phyloP scores from a whole-genome alignment of 1,140 invertebrate species.

The Melanaphis sacchari region DNA sequence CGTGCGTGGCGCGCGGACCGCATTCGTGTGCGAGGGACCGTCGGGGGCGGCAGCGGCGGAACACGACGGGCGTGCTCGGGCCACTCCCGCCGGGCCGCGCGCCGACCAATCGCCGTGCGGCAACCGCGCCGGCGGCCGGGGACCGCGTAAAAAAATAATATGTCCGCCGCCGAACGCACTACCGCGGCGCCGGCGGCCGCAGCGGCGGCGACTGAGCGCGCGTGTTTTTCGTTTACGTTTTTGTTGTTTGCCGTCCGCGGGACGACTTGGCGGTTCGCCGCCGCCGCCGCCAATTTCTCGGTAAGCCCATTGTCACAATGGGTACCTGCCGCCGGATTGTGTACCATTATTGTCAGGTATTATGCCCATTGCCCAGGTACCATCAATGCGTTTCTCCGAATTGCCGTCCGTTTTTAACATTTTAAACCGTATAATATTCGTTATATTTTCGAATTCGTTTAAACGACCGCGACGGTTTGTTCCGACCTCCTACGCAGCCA shows the following conservation, averaged over 20 bases:
- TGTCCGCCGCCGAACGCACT: background rate
- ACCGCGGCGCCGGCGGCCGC: too few species aligned
- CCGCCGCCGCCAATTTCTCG: background rate
- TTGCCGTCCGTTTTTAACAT: too few species aligned
- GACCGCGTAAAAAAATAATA: background rate
- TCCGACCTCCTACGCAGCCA: too few species aligned
- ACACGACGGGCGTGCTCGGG: slow-evolving; percentile 4
- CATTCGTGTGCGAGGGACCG: background rate
- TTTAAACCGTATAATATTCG: too few species aligned
- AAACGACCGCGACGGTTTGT: too few species aligned
- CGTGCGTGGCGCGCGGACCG: background rate
- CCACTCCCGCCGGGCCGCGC: background rate
- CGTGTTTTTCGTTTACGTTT: background rate
- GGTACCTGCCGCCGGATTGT: background rate
- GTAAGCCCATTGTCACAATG: background rate
- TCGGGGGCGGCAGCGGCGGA: slow-evolving; percentile 20
- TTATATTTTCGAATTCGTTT: too few species aligned
- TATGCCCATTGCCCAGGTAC: too few species aligned
- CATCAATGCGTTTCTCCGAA: too few species aligned
- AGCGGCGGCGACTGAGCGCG: background rate
- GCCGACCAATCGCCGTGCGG: slow-evolving; percentile 4
- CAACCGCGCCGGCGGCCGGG: background rate
- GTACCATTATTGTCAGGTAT: background rate
- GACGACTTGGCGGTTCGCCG: background rate
- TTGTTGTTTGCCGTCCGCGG: background rate